phyloP scores from a whole-genome alignment of 1,140 invertebrate genomes.

The Calliopsis andreniformis region DNA sequence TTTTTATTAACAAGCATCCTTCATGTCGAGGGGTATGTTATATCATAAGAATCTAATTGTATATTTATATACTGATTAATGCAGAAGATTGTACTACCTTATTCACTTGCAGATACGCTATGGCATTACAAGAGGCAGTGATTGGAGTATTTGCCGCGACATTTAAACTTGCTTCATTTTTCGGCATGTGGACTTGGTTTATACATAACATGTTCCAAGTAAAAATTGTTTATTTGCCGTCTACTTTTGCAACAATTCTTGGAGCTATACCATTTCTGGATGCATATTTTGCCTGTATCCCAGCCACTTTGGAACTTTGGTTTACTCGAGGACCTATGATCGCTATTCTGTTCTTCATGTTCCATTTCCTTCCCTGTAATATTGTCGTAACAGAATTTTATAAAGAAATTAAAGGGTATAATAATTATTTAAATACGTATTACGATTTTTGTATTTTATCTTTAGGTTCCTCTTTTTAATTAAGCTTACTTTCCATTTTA shows the following conservation, averaged over 20 bases:
- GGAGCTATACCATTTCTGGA: constrained; percentile 97
- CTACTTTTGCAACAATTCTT: constrained; percentile 95
- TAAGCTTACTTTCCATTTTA: constrained; percentile 73
- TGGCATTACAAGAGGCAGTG: constrained; percentile 88
- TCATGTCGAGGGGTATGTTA: constrained; percentile 67
- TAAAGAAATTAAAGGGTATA: constrained; percentile 97
- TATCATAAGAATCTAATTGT: constrained; percentile 7
- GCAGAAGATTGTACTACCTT: background rate
- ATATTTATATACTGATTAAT: constrained; percentile 1
- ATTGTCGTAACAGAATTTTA: constrained; percentile 97
- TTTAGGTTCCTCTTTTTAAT: background rate
- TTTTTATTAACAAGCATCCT: constrained; percentile 55
- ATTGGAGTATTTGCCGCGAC: constrained; percentile 95
- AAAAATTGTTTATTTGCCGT: constrained; percentile 96
- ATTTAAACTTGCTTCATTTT: constrained; percentile 98
- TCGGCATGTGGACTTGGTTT: constrained; percentile 98
- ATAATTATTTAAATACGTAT: constrained; percentile 30
- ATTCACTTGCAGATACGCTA: constrained; percentile 84
- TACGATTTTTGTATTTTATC: background rate
- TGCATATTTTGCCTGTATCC: constrained; percentile 96
- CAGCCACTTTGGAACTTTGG: constrained; percentile 97
- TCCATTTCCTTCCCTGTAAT: constrained; percentile 94
- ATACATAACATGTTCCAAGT: constrained; percentile 97
- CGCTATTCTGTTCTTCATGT: constrained; percentile 89
- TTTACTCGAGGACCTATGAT: constrained; percentile 89